Percentiles rank a stretch among this genome's conserved stretches.
phyloP scores from a whole-genome alignment of 2,888 invertebrate species.

The Aspidiotus destructor region DNA sequence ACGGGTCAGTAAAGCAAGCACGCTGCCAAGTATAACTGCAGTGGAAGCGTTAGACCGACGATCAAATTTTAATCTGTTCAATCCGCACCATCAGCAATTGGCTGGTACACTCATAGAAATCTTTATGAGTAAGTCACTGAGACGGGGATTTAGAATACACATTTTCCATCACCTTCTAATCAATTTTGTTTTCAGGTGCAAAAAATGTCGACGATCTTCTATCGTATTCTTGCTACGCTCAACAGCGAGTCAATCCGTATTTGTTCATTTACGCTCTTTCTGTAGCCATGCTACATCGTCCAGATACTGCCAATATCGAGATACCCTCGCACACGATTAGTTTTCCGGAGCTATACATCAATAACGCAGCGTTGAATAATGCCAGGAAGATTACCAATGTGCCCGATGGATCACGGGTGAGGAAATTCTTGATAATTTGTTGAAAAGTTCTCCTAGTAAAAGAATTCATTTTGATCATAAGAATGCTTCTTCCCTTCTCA shows the following conservation, averaged over 20 bases:
- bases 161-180: too few species aligned
- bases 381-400: slow-evolving; percentile 61
- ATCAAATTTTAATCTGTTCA: slow-evolving; percentile 64
- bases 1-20: slow-evolving; percentile 50
- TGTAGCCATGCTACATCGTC: slow-evolving; percentile 63
- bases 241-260: slow-evolving; percentile 67
- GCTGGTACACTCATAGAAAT: slow-evolving; percentile 60
- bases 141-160: too few species aligned
- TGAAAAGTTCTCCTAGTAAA: neutral
- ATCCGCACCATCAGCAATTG: slow-evolving; percentile 58
- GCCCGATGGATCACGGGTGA: slow-evolving; percentile 52
- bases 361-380: slow-evolving; percentile 58
- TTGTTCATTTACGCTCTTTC: slow-evolving; percentile 70
- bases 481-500: too few species aligned
- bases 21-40: slow-evolving; percentile 53
- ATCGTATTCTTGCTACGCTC: slow-evolving; percentile 58
- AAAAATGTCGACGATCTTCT: slow-evolving; percentile 59
- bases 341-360: slow-evolving; percentile 75
- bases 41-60: slow-evolving; percentile 54
- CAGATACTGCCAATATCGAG: slow-evolving; percentile 58
- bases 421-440: neutral
- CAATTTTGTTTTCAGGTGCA: slow-evolving; percentile 49
- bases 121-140: slow-evolving; percentile 51
- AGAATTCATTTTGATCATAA: too few species aligned
- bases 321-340: slow-evolving; percentile 65